Conservation (phyloP, 2,113 vertebrate genomes). For the Oreamnos americanus region DNA sequence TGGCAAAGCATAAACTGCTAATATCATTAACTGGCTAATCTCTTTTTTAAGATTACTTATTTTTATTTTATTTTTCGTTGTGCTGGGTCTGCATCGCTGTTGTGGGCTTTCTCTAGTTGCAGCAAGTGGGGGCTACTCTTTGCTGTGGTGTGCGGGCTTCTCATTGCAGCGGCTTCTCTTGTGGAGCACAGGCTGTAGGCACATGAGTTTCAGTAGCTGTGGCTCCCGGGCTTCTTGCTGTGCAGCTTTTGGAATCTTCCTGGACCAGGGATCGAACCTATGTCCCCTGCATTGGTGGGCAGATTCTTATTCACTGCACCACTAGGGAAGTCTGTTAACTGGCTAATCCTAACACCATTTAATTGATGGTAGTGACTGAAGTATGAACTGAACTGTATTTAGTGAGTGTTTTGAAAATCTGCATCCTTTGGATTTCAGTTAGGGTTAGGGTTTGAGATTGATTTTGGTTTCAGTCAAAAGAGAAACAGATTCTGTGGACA, state of each 20-base stretch:
- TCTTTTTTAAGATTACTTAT: background rate
- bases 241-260: background rate
- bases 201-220: background rate
- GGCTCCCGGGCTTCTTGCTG: background rate
- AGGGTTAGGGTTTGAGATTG: background rate
- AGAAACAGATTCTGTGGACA: background rate
- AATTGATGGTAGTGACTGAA: background rate
- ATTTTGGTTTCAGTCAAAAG: background rate
- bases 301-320: background rate
- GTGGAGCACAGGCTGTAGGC: background rate
- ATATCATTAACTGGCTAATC: background rate
- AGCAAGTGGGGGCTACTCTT: background rate
- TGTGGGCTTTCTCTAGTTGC: background rate
- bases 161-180: background rate
- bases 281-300: background rate
- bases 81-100: background rate
- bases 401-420: background rate
- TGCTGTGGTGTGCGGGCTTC: accelerated
- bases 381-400: background rate
- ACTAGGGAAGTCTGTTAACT: background rate
- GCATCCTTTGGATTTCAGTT: background rate
- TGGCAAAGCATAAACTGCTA: background rate
- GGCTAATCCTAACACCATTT: background rate
- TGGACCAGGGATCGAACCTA: background rate
- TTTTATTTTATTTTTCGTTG: background rate